phyloP scores from a whole-genome alignment of 2,888 invertebrate species.

The Drosophila aldrichi region DNA sequence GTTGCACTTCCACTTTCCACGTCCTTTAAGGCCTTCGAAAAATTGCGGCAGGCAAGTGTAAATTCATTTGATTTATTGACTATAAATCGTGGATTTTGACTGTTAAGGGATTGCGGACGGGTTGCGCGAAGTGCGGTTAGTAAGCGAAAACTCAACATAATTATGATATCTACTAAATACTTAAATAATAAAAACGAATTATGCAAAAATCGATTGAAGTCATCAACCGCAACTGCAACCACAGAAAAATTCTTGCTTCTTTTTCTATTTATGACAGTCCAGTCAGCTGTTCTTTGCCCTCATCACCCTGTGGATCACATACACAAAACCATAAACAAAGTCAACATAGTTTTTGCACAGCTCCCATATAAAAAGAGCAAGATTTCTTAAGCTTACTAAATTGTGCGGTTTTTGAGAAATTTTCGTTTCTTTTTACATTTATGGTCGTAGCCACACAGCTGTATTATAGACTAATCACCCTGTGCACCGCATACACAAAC shows the following conservation, averaged over 20 bases:
- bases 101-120: constrained; percentile 17
- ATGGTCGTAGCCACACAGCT: constrained; percentile 31
- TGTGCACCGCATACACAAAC: constrained; percentile 44
- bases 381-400: background rate
- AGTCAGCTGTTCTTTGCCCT: constrained; percentile 26
- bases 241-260: constrained; percentile 30
- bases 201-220: constrained; percentile 61
- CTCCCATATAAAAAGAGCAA: too few species aligned
- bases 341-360: background rate
- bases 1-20: constrained; percentile 1
- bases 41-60: constrained; percentile 34
- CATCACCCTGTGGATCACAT: constrained; percentile 28
- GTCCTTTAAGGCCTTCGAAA: constrained; percentile 30
- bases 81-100: constrained; percentile 35
- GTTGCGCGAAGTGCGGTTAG: constrained; percentile 38
- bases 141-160: constrained; percentile 74
- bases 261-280: constrained; percentile 13
- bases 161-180: constrained; percentile 27
- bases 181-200: constrained; percentile 48
- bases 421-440: constrained; percentile 25
- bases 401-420: constrained; percentile 85
- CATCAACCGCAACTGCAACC: constrained; percentile 15
- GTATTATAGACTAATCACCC: constrained; percentile 10
- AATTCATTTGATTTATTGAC: constrained; percentile 20
- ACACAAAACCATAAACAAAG: constrained; percentile 30